Base-by-base conservation (phyloP, 2,113 vertebrate genomes). In the Cygnus atratus region DNA sequence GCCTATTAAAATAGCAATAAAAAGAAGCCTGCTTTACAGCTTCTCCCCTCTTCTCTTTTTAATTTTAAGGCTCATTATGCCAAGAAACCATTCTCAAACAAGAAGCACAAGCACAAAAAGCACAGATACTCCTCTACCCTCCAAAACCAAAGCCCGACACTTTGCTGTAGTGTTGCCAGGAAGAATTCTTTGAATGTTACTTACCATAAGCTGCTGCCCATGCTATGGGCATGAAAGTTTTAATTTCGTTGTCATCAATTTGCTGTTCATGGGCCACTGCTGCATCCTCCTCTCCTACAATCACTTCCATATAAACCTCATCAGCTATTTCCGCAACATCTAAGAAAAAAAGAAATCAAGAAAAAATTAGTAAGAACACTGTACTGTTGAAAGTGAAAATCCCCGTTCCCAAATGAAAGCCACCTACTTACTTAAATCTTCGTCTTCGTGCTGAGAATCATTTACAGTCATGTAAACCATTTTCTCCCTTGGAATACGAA, bases 391-490 rank as follows among this genome's bases (percentile, higher is more conserved):
- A 97, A 92, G 75, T 80, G 76, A 91, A 96, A 94, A 94, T 81
- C 94, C 93, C 84, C 85, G 85, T 4, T 93, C 97, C 97, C 96
- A 97, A 92, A 97, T 78, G 97, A 98, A 97, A 93, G 94, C 96
- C 97, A 98, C 95, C 96, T 92, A 98, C 98, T 98, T 97, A 99
- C 99, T 99, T 85, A 99, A 98, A 94, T 99, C 99, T 97, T 99
- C 98, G 82, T 99, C 99, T 98, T 98, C 99, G 85, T 99, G 98
- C 92, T 99, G 99, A 93, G 99, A 98, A 95, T 99, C 99, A 76
- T 99, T 99, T 37, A 99, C 99, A 87, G 99, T 98, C 99, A 99
- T 99, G 97, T 99, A 99, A 93, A 99, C 99, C 99, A 99, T 99
- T 97, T 99, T 99, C 97, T 99, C 99, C 96, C 99, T 97, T 86